Conservation (phyloP, 2,888 invertebrate species). For the Cephus nigrinus region DNA sequence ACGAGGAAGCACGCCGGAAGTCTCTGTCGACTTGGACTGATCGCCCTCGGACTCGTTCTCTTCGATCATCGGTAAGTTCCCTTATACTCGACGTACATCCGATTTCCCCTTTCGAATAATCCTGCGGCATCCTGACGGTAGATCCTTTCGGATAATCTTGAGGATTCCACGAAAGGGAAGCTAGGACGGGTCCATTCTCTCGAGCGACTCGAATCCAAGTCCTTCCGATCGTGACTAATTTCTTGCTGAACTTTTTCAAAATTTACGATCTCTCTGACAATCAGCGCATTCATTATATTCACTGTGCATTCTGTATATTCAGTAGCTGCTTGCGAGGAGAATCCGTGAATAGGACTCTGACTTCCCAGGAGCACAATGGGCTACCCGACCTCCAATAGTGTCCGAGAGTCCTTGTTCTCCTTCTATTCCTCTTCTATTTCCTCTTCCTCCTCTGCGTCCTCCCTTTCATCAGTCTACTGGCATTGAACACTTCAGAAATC, state of each 20-base stretch:
- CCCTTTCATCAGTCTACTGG: neutral
- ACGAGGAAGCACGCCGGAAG: constrained; percentile 43
- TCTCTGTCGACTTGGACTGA: constrained; percentile 23
- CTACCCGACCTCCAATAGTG: neutral
- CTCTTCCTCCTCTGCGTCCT: neutral
- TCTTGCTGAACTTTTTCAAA: constrained; percentile 23
- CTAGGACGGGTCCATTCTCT: neutral
- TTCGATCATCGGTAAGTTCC: constrained; percentile 55
- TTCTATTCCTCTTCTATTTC: neutral
- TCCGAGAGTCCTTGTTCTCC: neutral
- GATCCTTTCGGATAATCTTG: neutral
- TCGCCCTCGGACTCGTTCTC: constrained; percentile 32
- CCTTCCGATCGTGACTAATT: constrained; percentile 33
- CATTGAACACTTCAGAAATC: neutral
- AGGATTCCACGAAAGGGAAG: neutral
- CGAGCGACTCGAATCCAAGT: neutral
- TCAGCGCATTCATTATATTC: neutral
- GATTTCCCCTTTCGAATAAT: neutral
- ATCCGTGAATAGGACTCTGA: constrained; percentile 35
- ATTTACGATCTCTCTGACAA: constrained; percentile 29
- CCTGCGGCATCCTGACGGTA: neutral
- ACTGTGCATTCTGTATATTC: neutral
- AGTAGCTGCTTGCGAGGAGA: constrained; percentile 32
- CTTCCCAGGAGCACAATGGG: constrained; percentile 11
- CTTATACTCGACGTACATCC: neutral